These are phyloP conservation scores for Chrysogorgia sp. DNA, from an alignment of 92 coral and sea anemone genomes.

Conservation along the genomic window DNA sequence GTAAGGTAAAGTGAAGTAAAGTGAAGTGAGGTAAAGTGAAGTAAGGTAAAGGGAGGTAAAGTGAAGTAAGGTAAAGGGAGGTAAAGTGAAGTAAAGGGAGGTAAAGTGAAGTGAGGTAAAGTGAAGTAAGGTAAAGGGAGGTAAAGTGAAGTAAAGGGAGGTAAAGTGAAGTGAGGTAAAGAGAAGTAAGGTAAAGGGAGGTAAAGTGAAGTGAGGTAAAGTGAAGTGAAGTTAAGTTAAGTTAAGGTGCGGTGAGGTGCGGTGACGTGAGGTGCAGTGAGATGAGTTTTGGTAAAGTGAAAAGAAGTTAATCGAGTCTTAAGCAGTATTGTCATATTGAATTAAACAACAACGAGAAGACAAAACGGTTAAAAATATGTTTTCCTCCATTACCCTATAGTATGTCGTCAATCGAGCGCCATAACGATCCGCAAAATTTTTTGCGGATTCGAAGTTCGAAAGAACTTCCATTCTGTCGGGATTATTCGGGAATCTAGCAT, in stretches of 20 bases:
- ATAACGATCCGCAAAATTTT: conserved; percentile 54
- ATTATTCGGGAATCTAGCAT: conserved; percentile 39
- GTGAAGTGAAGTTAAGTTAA: background rate
- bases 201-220: background rate
- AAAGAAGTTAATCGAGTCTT: no score
- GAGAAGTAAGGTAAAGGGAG: background rate
- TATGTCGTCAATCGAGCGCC: conserved; percentile 64
- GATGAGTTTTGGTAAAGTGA: background rate
- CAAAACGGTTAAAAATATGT: background rate
- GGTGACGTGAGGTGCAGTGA: background rate
- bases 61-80: background rate
- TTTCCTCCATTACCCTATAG: conserved; percentile 53
- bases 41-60: background rate
- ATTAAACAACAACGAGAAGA: background rate
- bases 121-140: background rate
- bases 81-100: background rate
- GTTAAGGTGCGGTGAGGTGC: background rate
- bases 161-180: background rate
- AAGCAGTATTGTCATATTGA: background rate
- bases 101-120: background rate
- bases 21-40: background rate
- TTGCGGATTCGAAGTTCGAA: conserved; percentile 34
- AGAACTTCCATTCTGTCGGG: conserved; percentile 47
- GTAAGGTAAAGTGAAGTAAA: background rate
- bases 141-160: background rate